A percentile compares a stretch with the other conserved stretches of the same genome.
Conservation (phyloP, 2,797 vertebrate species). For the Loris lydekkerianus region DNA sequence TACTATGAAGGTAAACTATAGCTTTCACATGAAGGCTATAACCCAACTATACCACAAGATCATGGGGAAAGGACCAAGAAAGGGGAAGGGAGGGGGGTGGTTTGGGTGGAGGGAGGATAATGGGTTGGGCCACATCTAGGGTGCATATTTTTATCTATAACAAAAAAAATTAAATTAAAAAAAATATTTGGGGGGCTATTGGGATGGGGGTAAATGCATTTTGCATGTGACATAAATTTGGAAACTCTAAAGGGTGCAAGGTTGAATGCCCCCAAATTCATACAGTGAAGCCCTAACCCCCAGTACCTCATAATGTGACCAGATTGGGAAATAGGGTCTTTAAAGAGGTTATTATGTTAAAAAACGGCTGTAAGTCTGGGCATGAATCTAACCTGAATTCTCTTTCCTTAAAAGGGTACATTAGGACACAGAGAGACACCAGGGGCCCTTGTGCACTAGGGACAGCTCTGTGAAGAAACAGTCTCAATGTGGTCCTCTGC, state of each 20-base stretch:
- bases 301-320: neutral
- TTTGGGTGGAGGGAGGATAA: no score
- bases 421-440: neutral
- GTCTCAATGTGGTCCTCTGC: neutral
- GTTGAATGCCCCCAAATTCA: neutral
- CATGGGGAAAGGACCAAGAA: no score
- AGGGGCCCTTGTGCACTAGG: accelerated
- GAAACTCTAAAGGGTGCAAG: neutral
- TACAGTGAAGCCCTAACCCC: neutral
- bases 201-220: neutral
- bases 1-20: no score
- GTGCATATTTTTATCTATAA: no score
- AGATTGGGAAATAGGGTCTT: neutral
- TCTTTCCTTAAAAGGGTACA: neutral
- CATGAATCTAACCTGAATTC: neutral
- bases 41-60: no score
- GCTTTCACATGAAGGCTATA: no score
- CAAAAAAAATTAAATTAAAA: no score
- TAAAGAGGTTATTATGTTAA: neutral
- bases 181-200: neutral
- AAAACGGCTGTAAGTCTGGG: neutral
- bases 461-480: neutral
- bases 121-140: no score
- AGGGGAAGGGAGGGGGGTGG: no score
- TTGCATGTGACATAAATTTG: neutral